Base-by-base conservation (phyloP, 2,113 vertebrate species). In the Morphnarchus princeps region DNA sequence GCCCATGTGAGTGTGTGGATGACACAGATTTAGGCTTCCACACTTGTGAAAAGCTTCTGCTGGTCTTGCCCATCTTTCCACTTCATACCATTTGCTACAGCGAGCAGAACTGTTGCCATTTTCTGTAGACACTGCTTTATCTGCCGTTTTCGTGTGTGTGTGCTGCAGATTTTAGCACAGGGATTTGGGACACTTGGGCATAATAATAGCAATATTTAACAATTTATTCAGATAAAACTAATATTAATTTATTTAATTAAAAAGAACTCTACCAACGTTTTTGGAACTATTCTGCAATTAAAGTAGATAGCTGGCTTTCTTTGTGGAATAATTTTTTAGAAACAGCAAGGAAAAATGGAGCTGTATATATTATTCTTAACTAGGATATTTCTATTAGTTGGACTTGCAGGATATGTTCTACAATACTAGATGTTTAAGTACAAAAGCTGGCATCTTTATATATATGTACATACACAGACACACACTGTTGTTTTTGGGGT, bases 231-330 rank as follows among this genome's bases (percentile, higher is more conserved):
- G 98, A 99, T 98, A 98, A 98, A 98, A 98, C 98, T 99, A 99
- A 99, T 99, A 99, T 99, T 99, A 99, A 99, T 99, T 99, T 99
- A 99, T 99, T 99, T 98, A 99, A 98, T 98, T 98, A 99, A 98
- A 97, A 97, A 97, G 95, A 97, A 98, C 98, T 98, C 98, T 99
- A 98, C 98, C 99, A 79, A 98, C 97, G 78, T 96, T 89, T 96
- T 95, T 94, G 82, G 97, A 98, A 98, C 97, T 97, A 97, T 98
- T 98, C 98, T 98, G 95, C 98, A 98, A 96, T 97, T 96, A 95
- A 96, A 98, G 90, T 97, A 98, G 98, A 92, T 97, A 83, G 59
- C 93, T 93, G 91, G 94, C 94, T 97, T 95, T 97, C 85, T 94
- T 98, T 97, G 97, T 94, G 94, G 95, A 97, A 96, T 96, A 90